Base-by-base conservation (phyloP, 2,888 invertebrate genomes). In the Nephrocerus scutellatus region DNA sequence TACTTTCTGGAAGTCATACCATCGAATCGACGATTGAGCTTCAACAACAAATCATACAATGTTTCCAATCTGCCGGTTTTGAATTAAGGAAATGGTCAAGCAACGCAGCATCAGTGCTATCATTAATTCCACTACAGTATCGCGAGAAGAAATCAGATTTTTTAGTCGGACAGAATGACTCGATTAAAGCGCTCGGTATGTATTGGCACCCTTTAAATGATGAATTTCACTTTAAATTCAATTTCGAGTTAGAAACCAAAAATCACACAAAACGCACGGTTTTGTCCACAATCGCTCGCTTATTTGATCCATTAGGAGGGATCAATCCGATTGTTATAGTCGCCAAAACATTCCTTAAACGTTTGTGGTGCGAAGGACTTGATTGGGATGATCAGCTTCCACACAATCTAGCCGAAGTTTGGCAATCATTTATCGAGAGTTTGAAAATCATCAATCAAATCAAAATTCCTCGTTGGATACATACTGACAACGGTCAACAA, bases 351-450 rank as follows among this genome's bases (percentile, higher is more conserved):
- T 6, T 38, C 13, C 30, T 42, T 14, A 31, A 39, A 21, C 9
- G 30, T 22, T 10, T 43, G 3, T 39, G 43, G 39, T 21, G 33
- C 20, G n/a, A n/a, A n/a, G n/a, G n/a, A n/a, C n/a, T n/a, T n/a
- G n/a, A n/a, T n/a, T n/a, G n/a, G n/a, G n/a, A n/a, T n/a, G n/a
- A n/a, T n/a, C n/a, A n/a, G n/a, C n/a, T n/a, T n/a, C n/a, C n/a
- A n/a, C n/a, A n/a, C n/a, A n/a, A n/a, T n/a, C n/a, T n/a, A n/a
- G n/a, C n/a, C n/a, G n/a, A n/a, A n/a, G n/a, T n/a, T n/a, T 42
- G 38, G 34, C 12, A 14, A 8, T 14, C 19, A 9, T 14, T 32
- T 6, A 10, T 8, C 8, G 8, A 13, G 21, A 19, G 30, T 6
- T 20, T 41, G 6, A n/a, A 24, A 10, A n/a, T 7, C 4, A 7